Evolutionary conservation across 1,140 invertebrate species (phyloP), one percentile per base, ranked within the genome.

Genomic region (Heterodera carotae): DNA sequence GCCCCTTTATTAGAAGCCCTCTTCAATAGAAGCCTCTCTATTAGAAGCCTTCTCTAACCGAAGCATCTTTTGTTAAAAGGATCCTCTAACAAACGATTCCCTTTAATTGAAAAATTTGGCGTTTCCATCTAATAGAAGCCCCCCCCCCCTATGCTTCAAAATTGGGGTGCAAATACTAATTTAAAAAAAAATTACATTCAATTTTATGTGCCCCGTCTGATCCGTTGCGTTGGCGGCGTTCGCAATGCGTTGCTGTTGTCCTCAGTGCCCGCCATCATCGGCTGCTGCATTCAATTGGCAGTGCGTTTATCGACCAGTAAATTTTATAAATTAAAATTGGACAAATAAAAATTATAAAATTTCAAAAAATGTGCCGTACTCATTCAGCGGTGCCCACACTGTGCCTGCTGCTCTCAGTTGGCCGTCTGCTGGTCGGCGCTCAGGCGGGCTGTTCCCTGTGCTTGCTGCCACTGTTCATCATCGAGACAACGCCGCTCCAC

Each of bases 371-470:
- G 7, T 66, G 29, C 18, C 33, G 39, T 18, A 4, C 18, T n/a
- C 15, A 22, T 76, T 43, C 8, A 76, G 75, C 48, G n/a, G n/a
- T 34, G 77, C 36, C 39, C 2, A 75, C 33, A 25, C 36, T 78
- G 22, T 31, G 62, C n/a, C n/a, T 79, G 25, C n/a, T 75, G 33
- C 79, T 80, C 8, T 59, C 67, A 0, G 1, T 82, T 15, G 78
- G 78, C 60, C 43, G 78, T 33, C 43, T 81, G 6, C 67, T 80
- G 22, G 76, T 82, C 27, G 78, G 78, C 1, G 77, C 76, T 36
- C 78, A 80, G 66, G 79, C 79, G 27, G 78, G 78, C 29, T 81
- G 79, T 25, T 59, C 80, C 2, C 36, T 80, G 31, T 77, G 79
- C 34, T 34, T 80, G 22, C 74, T 80, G 31, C 78, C 78, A 2